phyloP scores from a whole-genome alignment of 1,140 invertebrate species.

The Sminthurides bifidus region DNA sequence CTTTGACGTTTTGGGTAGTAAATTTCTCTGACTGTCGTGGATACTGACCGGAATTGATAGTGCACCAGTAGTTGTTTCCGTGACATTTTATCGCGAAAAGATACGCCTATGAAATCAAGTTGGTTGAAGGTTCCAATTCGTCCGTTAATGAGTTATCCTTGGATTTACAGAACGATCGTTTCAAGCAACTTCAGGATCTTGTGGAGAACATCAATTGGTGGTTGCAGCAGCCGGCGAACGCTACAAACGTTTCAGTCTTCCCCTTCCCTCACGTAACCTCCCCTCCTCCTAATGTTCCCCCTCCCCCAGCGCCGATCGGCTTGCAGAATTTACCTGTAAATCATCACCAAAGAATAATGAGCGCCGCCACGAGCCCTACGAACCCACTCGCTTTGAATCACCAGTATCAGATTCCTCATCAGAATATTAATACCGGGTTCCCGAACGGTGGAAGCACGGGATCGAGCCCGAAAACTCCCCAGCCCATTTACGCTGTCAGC shows the following conservation, averaged over 20 bases:
- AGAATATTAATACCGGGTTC: constrained; percentile 41
- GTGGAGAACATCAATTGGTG: constrained; percentile 26
- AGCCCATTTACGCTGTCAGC: constrained; percentile 32
- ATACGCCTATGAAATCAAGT: constrained; percentile 28
- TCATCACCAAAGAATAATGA: no score
- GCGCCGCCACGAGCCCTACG: neutral
- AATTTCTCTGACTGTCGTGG: no score
- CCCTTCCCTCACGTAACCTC: constrained; percentile 26
- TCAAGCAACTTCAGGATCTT: constrained; percentile 27
- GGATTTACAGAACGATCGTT: constrained; percentile 25
- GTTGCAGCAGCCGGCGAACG: constrained; percentile 29
- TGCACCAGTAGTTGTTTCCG: no score
- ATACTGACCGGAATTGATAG: no score
- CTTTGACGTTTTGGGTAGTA: no score
- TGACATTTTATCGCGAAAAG: neutral
- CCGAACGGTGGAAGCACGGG: constrained; percentile 56
- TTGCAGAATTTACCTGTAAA: constrained; percentile 14
- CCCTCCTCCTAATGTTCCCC: constrained; percentile 16
- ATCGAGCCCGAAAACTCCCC: constrained; percentile 41
- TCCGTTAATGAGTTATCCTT: neutral
- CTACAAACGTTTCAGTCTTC: constrained; percentile 23
- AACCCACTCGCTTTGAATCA: constrained; percentile 29
- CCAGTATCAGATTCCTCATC: constrained; percentile 36
- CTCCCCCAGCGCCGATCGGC: constrained; percentile 20
- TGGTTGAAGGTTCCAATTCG: no score